Conservation (phyloP, 2,888 invertebrate species). For the Habroteleia sp. region DNA sequence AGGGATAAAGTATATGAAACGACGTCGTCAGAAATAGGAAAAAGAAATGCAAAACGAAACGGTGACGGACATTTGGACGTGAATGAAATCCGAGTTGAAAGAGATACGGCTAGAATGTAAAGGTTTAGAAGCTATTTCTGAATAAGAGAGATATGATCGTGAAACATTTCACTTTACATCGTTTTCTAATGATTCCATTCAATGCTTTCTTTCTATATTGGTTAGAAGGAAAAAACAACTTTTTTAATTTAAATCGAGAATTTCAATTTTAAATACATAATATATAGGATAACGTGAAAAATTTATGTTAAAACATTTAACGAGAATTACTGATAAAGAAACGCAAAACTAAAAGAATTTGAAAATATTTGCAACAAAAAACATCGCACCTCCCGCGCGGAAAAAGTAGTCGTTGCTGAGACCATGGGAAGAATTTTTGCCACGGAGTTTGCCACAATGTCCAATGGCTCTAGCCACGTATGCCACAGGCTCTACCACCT, state of each 20-base stretch:
- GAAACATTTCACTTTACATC: constrained; percentile 57
- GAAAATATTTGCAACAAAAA: too few relatives aligned
- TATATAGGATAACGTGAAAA: too few relatives aligned
- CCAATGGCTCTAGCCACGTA: too few relatives aligned
- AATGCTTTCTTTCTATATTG: constrained; percentile 34
- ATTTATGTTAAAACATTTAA: too few relatives aligned
- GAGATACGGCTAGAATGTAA: constrained; percentile 58
- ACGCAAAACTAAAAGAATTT: too few relatives aligned
- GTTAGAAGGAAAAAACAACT: constrained; percentile 12
- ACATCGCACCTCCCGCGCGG: too few relatives aligned
- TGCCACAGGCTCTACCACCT: too few relatives aligned
- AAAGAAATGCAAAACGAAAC: constrained; percentile 58
- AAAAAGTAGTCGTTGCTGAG: too few relatives aligned
- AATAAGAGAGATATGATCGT: constrained; percentile 48
- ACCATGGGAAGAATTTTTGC: too few relatives aligned
- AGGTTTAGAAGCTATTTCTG: constrained; percentile 58
- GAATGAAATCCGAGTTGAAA: constrained; percentile 63
- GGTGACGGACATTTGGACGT: constrained; percentile 68
- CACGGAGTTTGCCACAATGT: too few relatives aligned
- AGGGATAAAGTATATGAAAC: constrained; percentile 54
- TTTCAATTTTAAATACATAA: too few relatives aligned
- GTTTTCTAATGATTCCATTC: constrained; percentile 58
- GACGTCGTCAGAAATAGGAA: constrained; percentile 55
- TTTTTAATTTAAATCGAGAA: constrained; percentile 16
- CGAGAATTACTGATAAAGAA: too few relatives aligned